Conservation (phyloP, 2,797 vertebrate species). For the Lagodon rhomboides region DNA sequence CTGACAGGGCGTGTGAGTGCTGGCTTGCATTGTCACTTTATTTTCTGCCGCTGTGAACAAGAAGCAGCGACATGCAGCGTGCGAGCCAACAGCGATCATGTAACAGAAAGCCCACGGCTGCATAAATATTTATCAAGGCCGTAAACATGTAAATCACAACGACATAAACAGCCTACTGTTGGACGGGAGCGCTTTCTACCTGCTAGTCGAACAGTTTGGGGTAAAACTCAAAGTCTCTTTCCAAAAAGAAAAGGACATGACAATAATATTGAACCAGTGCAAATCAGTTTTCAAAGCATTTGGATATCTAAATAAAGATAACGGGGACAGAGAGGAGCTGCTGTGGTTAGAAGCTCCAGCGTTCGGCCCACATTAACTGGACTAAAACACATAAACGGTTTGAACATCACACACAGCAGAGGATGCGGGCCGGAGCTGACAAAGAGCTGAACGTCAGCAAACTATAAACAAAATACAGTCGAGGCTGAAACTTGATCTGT, state of each 20-base stretch:
- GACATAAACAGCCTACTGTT: slow-evolving; percentile 33
- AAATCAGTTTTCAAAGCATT: neutral
- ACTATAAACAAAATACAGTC: slow-evolving; percentile 25
- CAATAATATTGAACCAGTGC: neutral
- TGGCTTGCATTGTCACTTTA: neutral
- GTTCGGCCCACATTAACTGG: slow-evolving; percentile 32
- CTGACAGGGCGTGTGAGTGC: neutral
- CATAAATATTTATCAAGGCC: slow-evolving; percentile 52
- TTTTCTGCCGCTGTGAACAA: slow-evolving; percentile 17
- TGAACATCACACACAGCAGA: slow-evolving; percentile 25
- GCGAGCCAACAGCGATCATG: slow-evolving; percentile 23
- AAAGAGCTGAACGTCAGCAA: slow-evolving; percentile 40
- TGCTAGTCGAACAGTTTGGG: neutral
- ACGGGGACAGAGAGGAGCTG: neutral
- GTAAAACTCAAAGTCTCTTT: neutral
- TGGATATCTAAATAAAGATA: slow-evolving; percentile 27
- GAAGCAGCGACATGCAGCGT: neutral
- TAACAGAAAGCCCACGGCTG: slow-evolving; percentile 9
- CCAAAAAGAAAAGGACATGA: neutral
- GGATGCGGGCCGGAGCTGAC: neutral
- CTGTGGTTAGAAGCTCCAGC: neutral
- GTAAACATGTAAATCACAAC: slow-evolving; percentile 40
- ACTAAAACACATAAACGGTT: slow-evolving; percentile 18
- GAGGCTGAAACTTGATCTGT: slow-evolving; percentile 36
- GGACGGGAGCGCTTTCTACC: neutral